Evolutionary conservation across 1,140 invertebrate genomes (phyloP), one percentile per base, ranked within the genome.

Genomic region (Drosophila arawakana): DNA sequence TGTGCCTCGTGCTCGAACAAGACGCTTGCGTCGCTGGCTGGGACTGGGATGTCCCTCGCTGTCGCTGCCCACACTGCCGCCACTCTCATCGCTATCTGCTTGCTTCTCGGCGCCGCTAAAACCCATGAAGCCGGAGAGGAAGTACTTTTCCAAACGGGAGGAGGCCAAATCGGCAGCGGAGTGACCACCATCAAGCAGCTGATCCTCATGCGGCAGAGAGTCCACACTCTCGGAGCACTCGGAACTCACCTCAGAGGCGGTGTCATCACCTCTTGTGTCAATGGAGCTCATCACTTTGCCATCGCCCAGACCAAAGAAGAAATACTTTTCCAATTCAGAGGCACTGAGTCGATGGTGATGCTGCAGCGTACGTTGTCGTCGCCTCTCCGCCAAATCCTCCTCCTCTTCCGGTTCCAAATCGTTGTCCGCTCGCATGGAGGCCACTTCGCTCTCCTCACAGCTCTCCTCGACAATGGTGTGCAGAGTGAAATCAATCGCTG

Each of bases 381-480:
- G 41, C 0, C 84, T 18, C 25, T 91, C 86, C 0, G 81, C 70
- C 59, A 82, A 7, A 7, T 86, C 76, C 7, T 77, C 80, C 43
- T 73, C 72, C 13, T 65, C 55, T 7, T 91, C 89, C 9, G 61
- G 59, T 5, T 68, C 67, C 25, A 44, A 35, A 1, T 91, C 90
- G 11, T 88, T 88, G 44, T 91, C 90, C 7, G 78, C 79, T 4
- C 91, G 58, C 60, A 90, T 67, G 3, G 88, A 92, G 83, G 96
- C 96, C 49, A 95, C 95, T 92, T 96, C 96, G 91, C 95, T 98
- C 91, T 98, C 97, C 92, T 98, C 97, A 89, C 97, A 98, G 70
- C 97, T 97, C 92, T 98, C 97, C 93, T 98, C 97, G 0, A 98
- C 95, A 76, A 98, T 98, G 0, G 97, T 98, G 79, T 98, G 97